A percentile compares a stretch with the other conserved stretches of the same genome.
These are phyloP conservation scores for Limosa lapponica DNA, from an alignment of 2,797 vertebrate genomes.

Conservation along the genomic window DNA sequence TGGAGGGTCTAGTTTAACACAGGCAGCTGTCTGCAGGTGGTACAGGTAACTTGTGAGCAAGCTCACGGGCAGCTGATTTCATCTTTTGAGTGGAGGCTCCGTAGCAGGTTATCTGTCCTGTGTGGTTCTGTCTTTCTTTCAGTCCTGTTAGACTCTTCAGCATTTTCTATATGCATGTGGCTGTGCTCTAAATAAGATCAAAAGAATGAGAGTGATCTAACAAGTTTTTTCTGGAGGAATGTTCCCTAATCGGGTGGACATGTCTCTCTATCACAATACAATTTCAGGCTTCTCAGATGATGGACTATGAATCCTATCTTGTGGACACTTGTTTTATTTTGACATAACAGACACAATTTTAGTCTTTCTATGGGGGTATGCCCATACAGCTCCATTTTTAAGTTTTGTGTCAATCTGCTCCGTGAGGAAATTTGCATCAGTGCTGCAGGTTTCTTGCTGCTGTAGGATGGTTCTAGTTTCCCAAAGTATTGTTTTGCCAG, in stretches of 20 bases:
- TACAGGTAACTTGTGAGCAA: neutral
- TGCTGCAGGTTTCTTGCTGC: neutral
- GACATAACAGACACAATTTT: neutral
- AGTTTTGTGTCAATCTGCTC: neutral
- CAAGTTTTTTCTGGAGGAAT: neutral
- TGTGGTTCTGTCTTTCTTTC: neutral
- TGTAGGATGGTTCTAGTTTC: neutral
- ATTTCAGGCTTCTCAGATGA: neutral
- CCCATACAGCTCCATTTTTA: neutral
- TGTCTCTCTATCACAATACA: neutral
- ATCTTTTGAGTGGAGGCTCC: neutral
- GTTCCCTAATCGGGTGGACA: neutral
- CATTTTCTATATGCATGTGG: neutral
- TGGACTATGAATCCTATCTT: neutral
- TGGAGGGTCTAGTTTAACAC: neutral
- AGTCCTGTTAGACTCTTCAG: neutral
- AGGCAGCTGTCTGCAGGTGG: neutral
- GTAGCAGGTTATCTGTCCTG: neutral
- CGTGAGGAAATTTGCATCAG: neutral
- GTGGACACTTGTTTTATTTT: neutral
- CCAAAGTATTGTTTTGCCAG: neutral
- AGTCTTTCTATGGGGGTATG: neutral
- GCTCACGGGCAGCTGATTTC: neutral
- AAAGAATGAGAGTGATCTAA: neutral
- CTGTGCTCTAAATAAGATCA: neutral